Conservation (phyloP, 92 coral and sea anemone species). For the Porites cylindrica region DNA sequence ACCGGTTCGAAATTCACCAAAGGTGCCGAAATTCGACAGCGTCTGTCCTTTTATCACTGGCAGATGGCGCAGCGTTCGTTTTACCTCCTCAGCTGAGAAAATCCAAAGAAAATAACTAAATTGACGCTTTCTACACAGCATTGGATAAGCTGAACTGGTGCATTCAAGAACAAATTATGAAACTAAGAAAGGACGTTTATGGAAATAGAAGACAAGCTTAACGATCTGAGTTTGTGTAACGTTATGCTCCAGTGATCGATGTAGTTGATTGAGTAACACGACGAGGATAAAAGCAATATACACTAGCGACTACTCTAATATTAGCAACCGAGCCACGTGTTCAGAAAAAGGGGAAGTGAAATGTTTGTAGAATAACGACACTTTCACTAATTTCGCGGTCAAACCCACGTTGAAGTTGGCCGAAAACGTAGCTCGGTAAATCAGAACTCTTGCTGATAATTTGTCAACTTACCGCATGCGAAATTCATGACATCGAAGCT, state of each 20-base stretch:
- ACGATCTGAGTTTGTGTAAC: background rate
- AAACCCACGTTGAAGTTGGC: background rate
- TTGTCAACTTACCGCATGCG: conserved; percentile 12
- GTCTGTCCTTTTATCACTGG: background rate
- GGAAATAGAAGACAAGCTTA: background rate
- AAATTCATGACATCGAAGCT: conserved; percentile 2
- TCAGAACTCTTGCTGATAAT: background rate
- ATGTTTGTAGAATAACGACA: conserved; percentile 10
- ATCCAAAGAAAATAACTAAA: background rate
- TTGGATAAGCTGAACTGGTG: background rate
- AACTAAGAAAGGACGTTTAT: background rate
- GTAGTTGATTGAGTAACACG: background rate
- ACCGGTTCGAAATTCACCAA: background rate
- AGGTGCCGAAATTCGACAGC: background rate
- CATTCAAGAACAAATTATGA: background rate
- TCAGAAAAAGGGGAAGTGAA: background rate
- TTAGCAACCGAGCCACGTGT: conserved; percentile 23
- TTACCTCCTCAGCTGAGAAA: background rate
- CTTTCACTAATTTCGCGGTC: background rate
- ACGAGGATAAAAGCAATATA: background rate
- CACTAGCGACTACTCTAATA: background rate
- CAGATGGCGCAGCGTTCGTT: background rate
- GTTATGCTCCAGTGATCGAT: background rate
- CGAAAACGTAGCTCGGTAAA: conserved; percentile 18
- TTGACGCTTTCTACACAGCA: background rate